phyloP scores from a whole-genome alignment of 2,888 invertebrate species.

The Stenoptilia bipunctidactyla region DNA sequence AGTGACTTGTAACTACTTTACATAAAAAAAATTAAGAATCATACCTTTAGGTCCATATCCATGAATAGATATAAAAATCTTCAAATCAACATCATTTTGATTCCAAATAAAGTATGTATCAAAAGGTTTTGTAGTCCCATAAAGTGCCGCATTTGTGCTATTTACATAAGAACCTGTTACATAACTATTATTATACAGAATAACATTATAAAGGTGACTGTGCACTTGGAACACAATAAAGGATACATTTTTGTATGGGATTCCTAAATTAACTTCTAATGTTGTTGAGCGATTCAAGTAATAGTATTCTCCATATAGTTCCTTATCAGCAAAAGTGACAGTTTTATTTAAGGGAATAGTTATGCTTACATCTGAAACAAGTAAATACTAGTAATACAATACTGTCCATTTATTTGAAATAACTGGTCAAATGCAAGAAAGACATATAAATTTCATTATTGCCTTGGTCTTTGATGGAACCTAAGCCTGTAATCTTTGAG shows the following conservation, averaged over 20 bases:
- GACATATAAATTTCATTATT: too few relatives aligned
- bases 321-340: slow-evolving; percentile 27
- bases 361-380: slow-evolving; percentile 36
- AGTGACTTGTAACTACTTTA: too few relatives aligned
- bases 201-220: slow-evolving; percentile 67
- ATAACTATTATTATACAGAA: slow-evolving; percentile 53
- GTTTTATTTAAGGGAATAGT: slow-evolving; percentile 39
- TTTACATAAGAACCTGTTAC: slow-evolving; percentile 36
- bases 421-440: too few relatives aligned
- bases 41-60: slow-evolving; percentile 63
- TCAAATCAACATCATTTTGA: slow-evolving; percentile 33
- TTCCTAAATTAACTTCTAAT: slow-evolving; percentile 40
- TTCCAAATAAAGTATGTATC: slow-evolving; percentile 54
- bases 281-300: slow-evolving; percentile 29
- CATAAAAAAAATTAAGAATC: too few relatives aligned
- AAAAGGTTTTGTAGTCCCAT: slow-evolving; percentile 27
- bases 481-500: too few relatives aligned
- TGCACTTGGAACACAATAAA: slow-evolving; percentile 78
- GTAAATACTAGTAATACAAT: too few relatives aligned
- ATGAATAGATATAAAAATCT: slow-evolving; percentile 60
- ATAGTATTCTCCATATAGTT: slow-evolving; percentile 35
- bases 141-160: slow-evolving; percentile 76
- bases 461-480: too few relatives aligned
- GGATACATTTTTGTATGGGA: slow-evolving; percentile 49
- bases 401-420: too few relatives aligned